Percentiles rank a stretch among this genome's conserved stretches.
These are phyloP conservation scores for Chlorodrepanis virens DNA, from an alignment of 2,113 vertebrate species.

Conservation along the genomic window DNA sequence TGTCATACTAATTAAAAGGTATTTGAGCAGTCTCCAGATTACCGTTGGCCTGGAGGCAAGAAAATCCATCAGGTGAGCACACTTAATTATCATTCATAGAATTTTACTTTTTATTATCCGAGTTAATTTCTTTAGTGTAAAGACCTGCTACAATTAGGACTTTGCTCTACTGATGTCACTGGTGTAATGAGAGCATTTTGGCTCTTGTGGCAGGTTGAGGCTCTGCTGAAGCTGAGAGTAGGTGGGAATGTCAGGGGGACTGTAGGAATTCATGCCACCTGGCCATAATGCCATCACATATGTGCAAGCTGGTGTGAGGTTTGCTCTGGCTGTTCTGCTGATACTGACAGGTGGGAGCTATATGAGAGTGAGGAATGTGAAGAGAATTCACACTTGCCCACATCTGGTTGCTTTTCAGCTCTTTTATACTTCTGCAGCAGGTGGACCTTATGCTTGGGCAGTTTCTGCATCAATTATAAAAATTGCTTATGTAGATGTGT, in stretches of 20 bases:
- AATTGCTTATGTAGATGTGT: not conserved
- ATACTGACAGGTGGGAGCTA: not conserved
- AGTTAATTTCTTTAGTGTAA: not conserved
- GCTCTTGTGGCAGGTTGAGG: not conserved
- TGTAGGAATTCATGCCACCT: not conserved
- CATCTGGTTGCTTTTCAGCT: not conserved
- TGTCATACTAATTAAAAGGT: constrained; percentile 18
- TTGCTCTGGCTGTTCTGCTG: not conserved
- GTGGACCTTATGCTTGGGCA: not conserved
- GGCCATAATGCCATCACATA: not conserved
- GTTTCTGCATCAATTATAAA: not conserved
- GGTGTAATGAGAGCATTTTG: not conserved
- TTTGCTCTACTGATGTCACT: not conserved
- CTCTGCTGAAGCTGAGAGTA: not conserved
- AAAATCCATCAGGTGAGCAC: not conserved
- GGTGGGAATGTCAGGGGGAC: not conserved
- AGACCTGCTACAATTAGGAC: not conserved
- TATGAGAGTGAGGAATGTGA: not conserved
- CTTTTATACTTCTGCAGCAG: not conserved
- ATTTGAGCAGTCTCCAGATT: not conserved
- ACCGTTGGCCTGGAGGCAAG: not conserved
- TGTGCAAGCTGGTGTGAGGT: not conserved
- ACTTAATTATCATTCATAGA: not conserved
- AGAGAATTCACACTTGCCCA: not conserved
- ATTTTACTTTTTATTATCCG: not conserved